Evolutionary conservation across 2,113 vertebrate species (phyloP).

Genomic region (Poeciliopsis prolifica): DNA sequence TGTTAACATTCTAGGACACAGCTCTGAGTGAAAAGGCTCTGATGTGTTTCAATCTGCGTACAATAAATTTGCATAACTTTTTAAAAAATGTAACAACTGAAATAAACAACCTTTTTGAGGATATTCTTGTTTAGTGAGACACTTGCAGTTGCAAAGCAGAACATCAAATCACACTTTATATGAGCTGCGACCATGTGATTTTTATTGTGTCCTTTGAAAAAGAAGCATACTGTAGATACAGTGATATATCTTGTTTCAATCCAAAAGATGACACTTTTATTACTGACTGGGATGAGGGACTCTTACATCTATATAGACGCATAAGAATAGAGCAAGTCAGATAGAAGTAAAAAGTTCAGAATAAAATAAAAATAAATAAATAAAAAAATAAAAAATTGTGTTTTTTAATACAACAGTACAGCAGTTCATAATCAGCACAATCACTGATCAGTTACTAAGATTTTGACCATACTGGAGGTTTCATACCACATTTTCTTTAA

Average conservation of each 20-base stretch:
- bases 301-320: slow-evolving; percentile 20
- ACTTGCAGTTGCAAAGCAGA: no score
- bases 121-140: no score
- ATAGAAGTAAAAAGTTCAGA: no score
- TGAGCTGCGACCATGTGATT: slow-evolving; percentile 36
- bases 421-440: slow-evolving; percentile 49
- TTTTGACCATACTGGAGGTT: slow-evolving; percentile 4
- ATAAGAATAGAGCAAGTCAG: no score
- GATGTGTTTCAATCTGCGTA: no score
- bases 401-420: slow-evolving; percentile 7
- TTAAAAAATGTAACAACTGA: no score
- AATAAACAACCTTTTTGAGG: background rate
- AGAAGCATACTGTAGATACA: slow-evolving; percentile 49
- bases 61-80: no score
- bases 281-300: slow-evolving; percentile 32
- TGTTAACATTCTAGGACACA: no score
- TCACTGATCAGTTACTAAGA: slow-evolving; percentile 23
- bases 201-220: slow-evolving; percentile 72
- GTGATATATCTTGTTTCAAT: slow-evolving; percentile 41
- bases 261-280: slow-evolving; percentile 1
- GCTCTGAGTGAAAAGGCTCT: no score
- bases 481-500: slow-evolving; percentile 20
- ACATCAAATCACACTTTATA: slow-evolving; percentile 9
- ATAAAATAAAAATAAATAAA: background rate
- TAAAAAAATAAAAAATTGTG: background rate